Conservation (phyloP, 1,140 invertebrate species). For the Pemphigus obesinymphae region DNA sequence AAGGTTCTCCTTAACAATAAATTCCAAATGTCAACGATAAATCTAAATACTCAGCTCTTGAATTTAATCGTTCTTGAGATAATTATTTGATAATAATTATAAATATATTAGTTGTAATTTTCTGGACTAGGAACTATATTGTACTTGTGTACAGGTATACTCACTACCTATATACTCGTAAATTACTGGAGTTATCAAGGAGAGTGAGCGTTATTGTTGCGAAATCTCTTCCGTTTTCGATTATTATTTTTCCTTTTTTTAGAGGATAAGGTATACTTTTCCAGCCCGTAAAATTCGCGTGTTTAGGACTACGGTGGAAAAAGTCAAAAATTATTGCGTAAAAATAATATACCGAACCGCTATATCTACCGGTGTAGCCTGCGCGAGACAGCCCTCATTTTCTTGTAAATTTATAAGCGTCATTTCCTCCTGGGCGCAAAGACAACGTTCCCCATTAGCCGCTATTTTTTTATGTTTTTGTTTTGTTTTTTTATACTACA, state of each 20-base stretch:
- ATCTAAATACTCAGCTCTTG: too few species aligned
- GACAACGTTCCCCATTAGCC: conserved; percentile 34
- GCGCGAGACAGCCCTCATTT: conserved; percentile 25
- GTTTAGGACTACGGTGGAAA: background rate
- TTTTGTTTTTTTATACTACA: background rate
- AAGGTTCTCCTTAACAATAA: too few species aligned
- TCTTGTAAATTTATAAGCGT: conserved; percentile 33
- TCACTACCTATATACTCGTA: too few species aligned
- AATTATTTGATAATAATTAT: too few species aligned
- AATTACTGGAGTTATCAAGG: background rate
- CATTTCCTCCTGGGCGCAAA: conserved; percentile 20
- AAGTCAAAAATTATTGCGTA: conserved; percentile 29
- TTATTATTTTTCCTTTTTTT: background rate
- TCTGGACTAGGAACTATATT: too few species aligned
- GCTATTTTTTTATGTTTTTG: background rate
- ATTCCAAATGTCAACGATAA: too few species aligned
- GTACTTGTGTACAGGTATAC: too few species aligned
- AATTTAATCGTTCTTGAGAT: too few species aligned
- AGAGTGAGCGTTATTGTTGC: background rate
- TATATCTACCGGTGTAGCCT: background rate
- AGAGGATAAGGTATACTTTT: background rate
- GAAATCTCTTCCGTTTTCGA: conserved; percentile 15
- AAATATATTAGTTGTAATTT: too few species aligned
- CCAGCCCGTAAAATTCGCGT: conserved; percentile 14
- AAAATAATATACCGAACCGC: background rate